Conservation (phyloP, 2,113 vertebrate species). For the Actenoides hombroni region DNA sequence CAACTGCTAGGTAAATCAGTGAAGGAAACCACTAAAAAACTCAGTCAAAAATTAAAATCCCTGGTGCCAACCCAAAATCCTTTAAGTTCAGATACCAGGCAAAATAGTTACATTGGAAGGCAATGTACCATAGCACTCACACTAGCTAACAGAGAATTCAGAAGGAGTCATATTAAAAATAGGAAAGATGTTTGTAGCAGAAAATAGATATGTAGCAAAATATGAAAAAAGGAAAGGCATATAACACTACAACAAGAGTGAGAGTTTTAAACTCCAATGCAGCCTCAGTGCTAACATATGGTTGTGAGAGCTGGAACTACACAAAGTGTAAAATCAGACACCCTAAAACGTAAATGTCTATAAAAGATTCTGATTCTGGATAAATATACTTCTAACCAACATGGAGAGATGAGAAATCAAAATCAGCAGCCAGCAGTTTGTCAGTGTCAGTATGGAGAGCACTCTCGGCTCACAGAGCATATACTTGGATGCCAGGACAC, state of each 20-base stretch:
- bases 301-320: neutral
- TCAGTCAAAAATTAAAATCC: neutral
- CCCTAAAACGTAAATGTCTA: neutral
- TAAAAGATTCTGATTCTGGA: neutral
- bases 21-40: neutral
- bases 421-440: neutral
- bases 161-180: neutral
- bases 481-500: neutral
- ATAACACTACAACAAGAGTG: neutral
- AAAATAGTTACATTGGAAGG: neutral
- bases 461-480: too few species aligned
- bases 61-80: neutral
- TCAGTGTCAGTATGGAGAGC: neutral
- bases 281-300: neutral
- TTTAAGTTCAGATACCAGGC: neutral
- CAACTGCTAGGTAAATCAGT: neutral
- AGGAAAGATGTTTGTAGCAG: neutral
- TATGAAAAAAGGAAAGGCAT: neutral
- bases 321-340: neutral
- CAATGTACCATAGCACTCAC: neutral
- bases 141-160: neutral
- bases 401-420: neutral
- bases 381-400: neutral
- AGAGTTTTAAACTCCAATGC: neutral
- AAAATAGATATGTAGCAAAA: constrained; percentile 14